Base-by-base conservation (phyloP, 2,888 invertebrate species). In the Mellilla xanthometata region DNA sequence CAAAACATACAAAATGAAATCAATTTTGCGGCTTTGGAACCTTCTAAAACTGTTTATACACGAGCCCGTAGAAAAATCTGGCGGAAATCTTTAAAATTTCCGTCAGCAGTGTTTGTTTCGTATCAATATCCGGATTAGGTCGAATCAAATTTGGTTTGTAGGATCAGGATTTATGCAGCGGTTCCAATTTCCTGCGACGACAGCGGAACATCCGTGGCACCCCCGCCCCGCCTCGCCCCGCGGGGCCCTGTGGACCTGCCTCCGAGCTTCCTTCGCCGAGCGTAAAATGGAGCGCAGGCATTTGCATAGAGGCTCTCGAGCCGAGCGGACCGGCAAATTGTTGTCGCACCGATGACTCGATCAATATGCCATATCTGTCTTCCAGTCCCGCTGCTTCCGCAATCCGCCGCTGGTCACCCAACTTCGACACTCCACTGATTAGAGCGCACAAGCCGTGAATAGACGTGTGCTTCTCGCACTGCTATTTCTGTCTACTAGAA, bases 101-200 rank as follows among this genome's bases (percentile, higher is more conserved):
- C 66, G 64, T 68, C 69, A 65, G 65, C 69, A 62, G 72, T 76
- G 73, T 81, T 80, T 83, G 82, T 83, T 79, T 82, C 82, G 75
- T 84, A 86, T 84, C 87, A 83, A 87, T 87, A 87, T 87, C 85
- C 86, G 86, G 87, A 87, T 89, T 87, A 86, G 77, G 80, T 76
- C 59, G 82, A 84, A 86, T 84, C 85, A 82, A 87, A 87, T 89
- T 88, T 82, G 81, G 81, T 82, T 86, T 80, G 84, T 77, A 79
- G 79, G 80, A 86, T 84, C 80, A 78, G 81, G 81, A 85, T 88
- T 87, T 87, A 84, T 89, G 88, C 86, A 84, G 81, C 78, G 81
- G 75, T 87, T 85, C 85, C 88, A 88, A 89, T 88, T 89, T 89
- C 88, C 88, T 86, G 84, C 78, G 81, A 84, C 80, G 83, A 84